Percentiles rank a stretch among this genome's conserved stretches.
Evolutionary conservation across 2,888 invertebrate genomes (phyloP).

Genomic region (Drosophila infuscata): DNA sequence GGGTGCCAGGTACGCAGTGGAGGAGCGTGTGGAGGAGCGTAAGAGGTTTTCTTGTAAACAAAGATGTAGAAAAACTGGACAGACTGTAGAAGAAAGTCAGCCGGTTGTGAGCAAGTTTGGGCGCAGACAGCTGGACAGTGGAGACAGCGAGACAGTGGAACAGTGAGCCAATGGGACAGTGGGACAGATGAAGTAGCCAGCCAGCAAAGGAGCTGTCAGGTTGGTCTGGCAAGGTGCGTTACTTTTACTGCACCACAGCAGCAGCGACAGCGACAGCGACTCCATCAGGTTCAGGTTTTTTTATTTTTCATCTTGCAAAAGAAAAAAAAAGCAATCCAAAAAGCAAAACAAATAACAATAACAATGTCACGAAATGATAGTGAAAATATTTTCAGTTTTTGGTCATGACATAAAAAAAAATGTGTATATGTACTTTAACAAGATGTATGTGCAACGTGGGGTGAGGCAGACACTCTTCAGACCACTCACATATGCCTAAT

Average conservation of each 20-base stretch:
- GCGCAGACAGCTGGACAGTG: constrained; percentile 22
- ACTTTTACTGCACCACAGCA: constrained; percentile 67
- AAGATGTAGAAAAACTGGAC: constrained; percentile 76
- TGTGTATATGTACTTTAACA: constrained; percentile 28
- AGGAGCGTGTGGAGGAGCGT: constrained; percentile 37
- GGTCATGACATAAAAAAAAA: constrained; percentile 72
- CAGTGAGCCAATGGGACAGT: constrained; percentile 27
- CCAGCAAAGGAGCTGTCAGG: constrained; percentile 62
- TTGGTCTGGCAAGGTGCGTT: constrained; percentile 70
- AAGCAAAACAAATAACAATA: constrained; percentile 59
- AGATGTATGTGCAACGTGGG: constrained; percentile 35
- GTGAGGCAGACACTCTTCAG: constrained; percentile 13
- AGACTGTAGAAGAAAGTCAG: constrained; percentile 73
- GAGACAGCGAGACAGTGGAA: constrained; percentile 26
- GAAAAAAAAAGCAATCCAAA: constrained; percentile 33
- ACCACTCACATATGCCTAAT: constrained; percentile 1
- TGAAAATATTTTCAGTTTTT: constrained; percentile 73
- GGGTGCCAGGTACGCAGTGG: constrained; percentile 29
- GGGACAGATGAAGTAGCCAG: constrained; percentile 35
- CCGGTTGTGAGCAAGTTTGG: constrained; percentile 62
- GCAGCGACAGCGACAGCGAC: constrained; percentile 19
- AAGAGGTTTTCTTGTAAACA: constrained; percentile 58
- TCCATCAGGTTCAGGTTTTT: constrained; percentile 34
- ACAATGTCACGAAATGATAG: constrained; percentile 74
- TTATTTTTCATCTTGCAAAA: constrained; percentile 29